Evolutionary conservation across 2,797 vertebrate species (phyloP).

Genomic region (Molossus molossus): DNA sequence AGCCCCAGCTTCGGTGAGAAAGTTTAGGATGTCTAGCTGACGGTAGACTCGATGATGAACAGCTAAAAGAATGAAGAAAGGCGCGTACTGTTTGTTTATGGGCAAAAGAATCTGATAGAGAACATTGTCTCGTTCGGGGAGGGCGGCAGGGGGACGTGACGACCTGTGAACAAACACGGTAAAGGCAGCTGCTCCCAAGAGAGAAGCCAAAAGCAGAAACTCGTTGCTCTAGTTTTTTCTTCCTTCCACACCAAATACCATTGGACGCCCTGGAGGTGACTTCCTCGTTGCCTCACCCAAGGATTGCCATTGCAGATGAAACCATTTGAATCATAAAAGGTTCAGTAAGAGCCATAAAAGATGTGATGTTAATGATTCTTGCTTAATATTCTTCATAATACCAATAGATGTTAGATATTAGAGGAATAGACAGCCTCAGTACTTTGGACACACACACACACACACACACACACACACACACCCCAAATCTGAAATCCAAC

Average conservation of each 20-base stretch:
- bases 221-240: background rate
- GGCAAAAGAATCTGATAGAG: background rate
- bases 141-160: rapidly evolving
- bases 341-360: background rate
- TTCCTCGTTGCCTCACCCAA: background rate
- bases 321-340: background rate
- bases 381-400: background rate
- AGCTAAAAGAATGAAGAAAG: background rate
- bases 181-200: background rate
- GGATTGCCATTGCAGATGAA: background rate
- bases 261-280: background rate
- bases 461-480: background rate
- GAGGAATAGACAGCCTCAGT: background rate
- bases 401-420: background rate
- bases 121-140: background rate
- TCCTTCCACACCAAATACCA: background rate
- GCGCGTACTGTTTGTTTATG: background rate
- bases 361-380: background rate
- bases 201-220: background rate
- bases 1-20: background rate
- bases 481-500: background rate
- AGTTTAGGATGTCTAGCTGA: slow-evolving; percentile 3
- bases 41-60: background rate
- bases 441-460: background rate
- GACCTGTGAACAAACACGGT: background rate